Base-by-base conservation (phyloP, 2,888 invertebrate species). In the Napeogenes inachia region DNA sequence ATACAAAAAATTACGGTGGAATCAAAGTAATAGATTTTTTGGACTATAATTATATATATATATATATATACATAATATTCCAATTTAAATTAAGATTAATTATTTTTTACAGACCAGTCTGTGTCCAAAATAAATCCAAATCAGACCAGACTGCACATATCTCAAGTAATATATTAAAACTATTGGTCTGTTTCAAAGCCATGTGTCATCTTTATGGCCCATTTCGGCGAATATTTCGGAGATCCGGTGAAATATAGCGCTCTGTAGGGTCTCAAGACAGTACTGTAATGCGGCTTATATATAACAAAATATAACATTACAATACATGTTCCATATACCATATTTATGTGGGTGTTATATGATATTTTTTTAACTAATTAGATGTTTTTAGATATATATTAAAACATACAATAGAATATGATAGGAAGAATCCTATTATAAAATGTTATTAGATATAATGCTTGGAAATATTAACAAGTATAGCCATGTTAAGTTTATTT, bases 151-250 rank as follows among this genome's bases (percentile, higher is more conserved):
- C 6, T 21, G 50, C 21, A 50, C 50, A n/a, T 30, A 62, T 66
- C 63, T 59, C 60, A 60, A 61, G 66, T 65, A 59, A 66, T 78
- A 79, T 75, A 77, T 81, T 82, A 81, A 81, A 85, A 83, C 85
- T 85, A 85, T 86, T 80, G 84, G 80, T 82, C 68, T 79, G 78
- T 79, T 77, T 70, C 74, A 71, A 64, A 69, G 72, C 73, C 59
- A 77, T 87, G 79, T 79, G 85, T 88, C 88, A 87, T 84, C 75
- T 87, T 88, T 87, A 88, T 88, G 80, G 86, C 71, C 87, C 79
- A 87, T 88, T 88, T 74, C 78, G 77, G 68, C 71, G 79, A 78
- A 79, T 76, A 85, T 87, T 86, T 86, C 84, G 83, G 85, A 86
- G 80, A 85, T 84, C 81, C 76, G 66, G 73, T 84, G 81, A 85